Evolutionary conservation across 2,888 invertebrate genomes (phyloP), one percentile per base, ranked within the genome.

Genomic region (Netelia fuscicornis): DNA sequence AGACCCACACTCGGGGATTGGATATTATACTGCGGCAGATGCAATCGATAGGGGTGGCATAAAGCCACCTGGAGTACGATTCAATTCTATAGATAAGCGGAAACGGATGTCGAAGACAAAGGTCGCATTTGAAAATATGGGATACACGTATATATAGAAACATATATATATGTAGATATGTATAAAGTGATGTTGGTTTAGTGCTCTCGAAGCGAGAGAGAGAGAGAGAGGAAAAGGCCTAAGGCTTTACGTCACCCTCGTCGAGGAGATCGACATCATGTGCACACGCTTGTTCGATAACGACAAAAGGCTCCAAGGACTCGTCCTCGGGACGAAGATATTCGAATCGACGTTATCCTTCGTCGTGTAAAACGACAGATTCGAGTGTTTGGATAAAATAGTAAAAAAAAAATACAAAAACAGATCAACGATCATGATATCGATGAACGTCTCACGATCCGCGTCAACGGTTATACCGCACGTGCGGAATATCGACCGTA

Each of bases 371-470:
- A 17, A 54, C 54, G n/a, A n/a, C n/a, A n/a, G 54, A 20, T 17
- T 56, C 56, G 58, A 20, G 58, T 58, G 17, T 20, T 20, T 10
- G 23, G 58, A 58, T 58, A 58, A 13, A 58, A 23, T 20, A 20
- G 11, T 30, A 30, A 13, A 0, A 13, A 13, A 10, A 13, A 13
- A 48, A 48, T 48, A 48, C 8, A 10, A n/a, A 72, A 1, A 48
- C 42, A 20, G 44, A 64, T 17, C 37, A 72, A 60, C 76, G 70
- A 85, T 82, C 65, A 85, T 82, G 82, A 48, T 30, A 72, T 67
- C 71, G 23, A 11, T 23, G 71, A 54, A 71, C n/a, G 48, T 56
- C 5, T 6, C 23, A 20, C 30, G 60, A 2, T 5, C 23, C 11
- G 79, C 58, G 60, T 78, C 74, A 17, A 71, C 37, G 77, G 65